Evolutionary conservation across 2,888 invertebrate species (phyloP).

Genomic region (Aphrophora alni): DNA sequence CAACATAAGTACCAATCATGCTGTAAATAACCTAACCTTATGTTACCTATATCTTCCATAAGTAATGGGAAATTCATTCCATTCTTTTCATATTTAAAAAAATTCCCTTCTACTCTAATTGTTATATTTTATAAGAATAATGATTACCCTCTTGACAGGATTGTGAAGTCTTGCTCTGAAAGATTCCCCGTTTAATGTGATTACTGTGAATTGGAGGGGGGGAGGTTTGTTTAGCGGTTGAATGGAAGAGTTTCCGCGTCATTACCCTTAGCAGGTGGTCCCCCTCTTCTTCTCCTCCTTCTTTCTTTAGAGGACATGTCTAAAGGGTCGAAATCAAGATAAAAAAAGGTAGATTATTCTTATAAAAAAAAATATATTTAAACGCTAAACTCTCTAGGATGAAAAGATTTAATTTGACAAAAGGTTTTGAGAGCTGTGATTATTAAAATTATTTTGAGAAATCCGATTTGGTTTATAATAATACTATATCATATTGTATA

Average conservation of each 20-base stretch:
- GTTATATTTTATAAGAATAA: too few relatives aligned
- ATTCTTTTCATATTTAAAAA: too few relatives aligned
- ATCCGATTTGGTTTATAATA: too few relatives aligned
- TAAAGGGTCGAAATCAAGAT: not conserved
- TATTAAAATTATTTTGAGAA: too few relatives aligned
- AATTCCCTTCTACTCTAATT: too few relatives aligned
- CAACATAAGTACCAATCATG: too few relatives aligned
- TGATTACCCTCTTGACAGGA: not conserved
- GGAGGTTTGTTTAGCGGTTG: not conserved
- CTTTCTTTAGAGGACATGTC: constrained; percentile 1
- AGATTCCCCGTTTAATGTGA: not conserved
- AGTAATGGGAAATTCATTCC: too few relatives aligned
- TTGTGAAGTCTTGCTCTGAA: not conserved
- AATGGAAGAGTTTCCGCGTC: constrained; percentile 6
- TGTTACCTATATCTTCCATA: too few relatives aligned
- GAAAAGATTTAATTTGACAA: not conserved
- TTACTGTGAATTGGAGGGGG: not conserved
- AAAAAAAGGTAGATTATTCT: not conserved
- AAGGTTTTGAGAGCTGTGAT: too few relatives aligned
- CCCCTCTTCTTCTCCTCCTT: not conserved
- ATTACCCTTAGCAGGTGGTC: constrained; percentile 9
- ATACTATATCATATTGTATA: too few relatives aligned
- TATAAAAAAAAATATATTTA: not conserved
- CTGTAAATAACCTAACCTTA: too few relatives aligned
- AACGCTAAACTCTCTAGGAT: not conserved